Percentiles rank a stretch among this genome's conserved stretches.
phyloP scores from a whole-genome alignment of 2,113 vertebrate species.

The Sprattus sprattus region DNA sequence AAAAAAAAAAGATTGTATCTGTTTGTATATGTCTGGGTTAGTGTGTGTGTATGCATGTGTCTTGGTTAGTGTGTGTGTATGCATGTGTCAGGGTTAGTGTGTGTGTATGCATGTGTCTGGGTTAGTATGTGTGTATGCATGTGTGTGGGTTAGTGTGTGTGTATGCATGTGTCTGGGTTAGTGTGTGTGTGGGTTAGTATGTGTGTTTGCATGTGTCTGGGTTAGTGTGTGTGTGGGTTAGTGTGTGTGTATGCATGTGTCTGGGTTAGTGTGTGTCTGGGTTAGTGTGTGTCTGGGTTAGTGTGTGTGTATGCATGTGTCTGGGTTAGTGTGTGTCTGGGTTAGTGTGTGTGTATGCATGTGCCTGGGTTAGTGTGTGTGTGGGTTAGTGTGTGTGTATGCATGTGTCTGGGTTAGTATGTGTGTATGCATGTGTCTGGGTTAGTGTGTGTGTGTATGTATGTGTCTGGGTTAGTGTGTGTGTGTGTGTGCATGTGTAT shows the following conservation, averaged over 20 bases:
- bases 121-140: constrained; percentile 6
- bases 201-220: constrained; percentile 10
- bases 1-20: too few relatives aligned
- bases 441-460: constrained; percentile 19
- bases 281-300: constrained; percentile 1
- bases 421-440: constrained; percentile 10
- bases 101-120: not conserved
- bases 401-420: not conserved
- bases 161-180: too few relatives aligned
- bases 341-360: constrained; percentile 7
- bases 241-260: not conserved
- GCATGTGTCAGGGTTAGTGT: too few relatives aligned
- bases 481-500: too few relatives aligned
- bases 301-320: constrained; percentile 17
- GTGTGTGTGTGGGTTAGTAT: not conserved
- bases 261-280: constrained; percentile 4
- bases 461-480: not conserved
- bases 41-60: constrained; percentile 3
- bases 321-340: too few relatives aligned
- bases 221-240: constrained; percentile 25
- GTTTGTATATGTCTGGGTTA: not conserved
- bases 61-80: constrained; percentile 23
- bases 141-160: constrained; percentile 18
- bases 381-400: constrained; percentile 17
- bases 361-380: constrained; percentile 15